phyloP scores from a whole-genome alignment of 2,113 vertebrate genomes.

The Isurus oxyrinchus region DNA sequence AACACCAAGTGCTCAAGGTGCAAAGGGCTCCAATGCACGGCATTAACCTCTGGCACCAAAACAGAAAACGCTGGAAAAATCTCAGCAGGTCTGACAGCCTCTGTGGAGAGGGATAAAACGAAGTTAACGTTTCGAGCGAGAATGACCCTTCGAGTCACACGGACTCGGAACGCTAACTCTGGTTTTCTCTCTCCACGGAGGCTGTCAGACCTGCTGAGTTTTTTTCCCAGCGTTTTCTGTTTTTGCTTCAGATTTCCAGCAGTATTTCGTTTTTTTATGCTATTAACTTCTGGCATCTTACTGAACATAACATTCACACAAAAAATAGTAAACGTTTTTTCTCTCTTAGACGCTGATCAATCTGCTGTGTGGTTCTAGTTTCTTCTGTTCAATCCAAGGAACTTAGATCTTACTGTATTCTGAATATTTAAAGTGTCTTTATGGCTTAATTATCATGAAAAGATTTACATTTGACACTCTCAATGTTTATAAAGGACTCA shows the following conservation, averaged over 20 bases:
- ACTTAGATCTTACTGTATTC: background rate
- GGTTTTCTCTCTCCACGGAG: too few relatives aligned
- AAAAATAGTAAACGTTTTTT: background rate
- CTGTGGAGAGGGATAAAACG: too few relatives aligned
- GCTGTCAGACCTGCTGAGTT: too few relatives aligned
- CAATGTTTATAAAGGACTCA: background rate
- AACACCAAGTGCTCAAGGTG: background rate
- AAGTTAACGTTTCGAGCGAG: too few relatives aligned
- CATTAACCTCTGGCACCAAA: too few relatives aligned
- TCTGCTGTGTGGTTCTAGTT: background rate
- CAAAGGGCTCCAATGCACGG: background rate
- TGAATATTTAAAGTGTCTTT: background rate
- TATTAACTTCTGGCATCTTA: background rate
- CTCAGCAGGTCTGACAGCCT: too few relatives aligned
- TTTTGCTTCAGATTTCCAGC: too few relatives aligned
- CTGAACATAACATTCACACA: background rate
- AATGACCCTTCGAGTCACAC: too few relatives aligned
- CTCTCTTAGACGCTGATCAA: background rate
- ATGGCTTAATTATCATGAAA: background rate
- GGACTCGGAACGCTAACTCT: too few relatives aligned
- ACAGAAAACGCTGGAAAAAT: too few relatives aligned
- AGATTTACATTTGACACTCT: background rate
- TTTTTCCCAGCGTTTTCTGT: too few relatives aligned
- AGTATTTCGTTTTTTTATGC: too few relatives aligned
- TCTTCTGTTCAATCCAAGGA: background rate